Base-by-base conservation (phyloP, 2,113 vertebrate species). In the Phrynosoma platyrhinos region DNA sequence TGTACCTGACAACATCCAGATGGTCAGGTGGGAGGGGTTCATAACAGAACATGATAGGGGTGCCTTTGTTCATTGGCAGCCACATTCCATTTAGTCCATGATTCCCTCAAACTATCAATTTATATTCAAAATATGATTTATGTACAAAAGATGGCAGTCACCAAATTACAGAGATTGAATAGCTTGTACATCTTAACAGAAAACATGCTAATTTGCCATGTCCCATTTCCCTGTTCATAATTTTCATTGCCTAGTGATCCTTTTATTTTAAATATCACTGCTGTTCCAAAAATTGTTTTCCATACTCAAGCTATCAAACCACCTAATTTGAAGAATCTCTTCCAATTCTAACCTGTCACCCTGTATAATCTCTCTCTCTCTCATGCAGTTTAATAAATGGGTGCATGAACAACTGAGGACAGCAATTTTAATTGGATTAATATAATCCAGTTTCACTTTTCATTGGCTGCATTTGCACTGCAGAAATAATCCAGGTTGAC, bases 351-450 rank as follows among this genome's bases (percentile, higher is more conserved):
- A 32, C 36, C 80, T 82, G 32, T 42, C 13, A 6, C 13, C 2
- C 25, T 5, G 23, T 82, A 42, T 27, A 42, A 42, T 68, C 79
- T 64, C 4, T 82, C 42, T 66, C 36, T 68, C 23, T 42, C 10
- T 8, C 9, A 40, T 53, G 27, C 42, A 40, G 52, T 83, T 72
- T 83, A 83, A 83, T 83, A 53, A 71, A 83, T 25, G 9, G 42
- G 7, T 71, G 66, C 27, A 74, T 12, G 55, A 83, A 55, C n/a
- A 74, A 75, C 52, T 74, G 69, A 75, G 71, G 69, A 84, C 55
- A 84, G 53, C 83, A 75, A 84, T 58, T 58, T 84, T 75, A 84
- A 84, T 58, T 84, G n/a, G 20, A 75, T 84, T 52, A 84, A 58
- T 58, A 74, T 58, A 84, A 84, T 74, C 69, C 52, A 74, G 36